Conservation (phyloP, 2,113 vertebrate species). For the Eleginops maclovinus region DNA sequence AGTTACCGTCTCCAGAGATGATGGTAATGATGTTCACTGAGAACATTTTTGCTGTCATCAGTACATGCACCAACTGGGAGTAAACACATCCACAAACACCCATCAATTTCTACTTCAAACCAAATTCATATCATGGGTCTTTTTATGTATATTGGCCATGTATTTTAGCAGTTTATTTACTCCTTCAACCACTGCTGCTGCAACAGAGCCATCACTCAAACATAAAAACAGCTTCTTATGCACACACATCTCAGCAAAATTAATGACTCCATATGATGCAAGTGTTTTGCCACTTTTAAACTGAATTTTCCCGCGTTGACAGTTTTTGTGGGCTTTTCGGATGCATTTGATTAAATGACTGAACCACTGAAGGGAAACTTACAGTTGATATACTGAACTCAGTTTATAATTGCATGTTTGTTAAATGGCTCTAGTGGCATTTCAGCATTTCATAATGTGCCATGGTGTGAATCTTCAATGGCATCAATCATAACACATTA, state of each 20-base stretch:
- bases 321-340: conserved; percentile 45
- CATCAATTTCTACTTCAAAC: conserved; percentile 32
- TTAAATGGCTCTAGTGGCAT: conserved; percentile 56
- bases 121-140: conserved; percentile 39
- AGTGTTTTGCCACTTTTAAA: conserved; percentile 56
- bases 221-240: conserved; percentile 40
- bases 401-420: conserved; percentile 60
- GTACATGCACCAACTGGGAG: conserved; percentile 46
- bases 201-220: conserved; percentile 42
- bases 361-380: conserved; percentile 41
- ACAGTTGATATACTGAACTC: conserved; percentile 46
- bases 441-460: conserved; percentile 46
- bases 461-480: conserved; percentile 27
- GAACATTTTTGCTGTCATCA: conserved; percentile 60
- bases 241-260: conserved; percentile 46
- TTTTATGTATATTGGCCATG: conserved; percentile 50
- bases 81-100: conserved; percentile 41
- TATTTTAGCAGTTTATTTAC: conserved; percentile 57
- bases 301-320: conserved; percentile 42
- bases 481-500: conserved; percentile 46
- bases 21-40: conserved; percentile 64
- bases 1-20: conserved; percentile 62
- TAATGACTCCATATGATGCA: conserved; percentile 56
- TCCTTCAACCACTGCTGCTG: conserved; percentile 28
- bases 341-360: conserved; percentile 52